Evolutionary conservation across 1,140 invertebrate genomes (phyloP), one percentile per base, ranked within the genome.

Genomic region (Whitmania pigra): DNA sequence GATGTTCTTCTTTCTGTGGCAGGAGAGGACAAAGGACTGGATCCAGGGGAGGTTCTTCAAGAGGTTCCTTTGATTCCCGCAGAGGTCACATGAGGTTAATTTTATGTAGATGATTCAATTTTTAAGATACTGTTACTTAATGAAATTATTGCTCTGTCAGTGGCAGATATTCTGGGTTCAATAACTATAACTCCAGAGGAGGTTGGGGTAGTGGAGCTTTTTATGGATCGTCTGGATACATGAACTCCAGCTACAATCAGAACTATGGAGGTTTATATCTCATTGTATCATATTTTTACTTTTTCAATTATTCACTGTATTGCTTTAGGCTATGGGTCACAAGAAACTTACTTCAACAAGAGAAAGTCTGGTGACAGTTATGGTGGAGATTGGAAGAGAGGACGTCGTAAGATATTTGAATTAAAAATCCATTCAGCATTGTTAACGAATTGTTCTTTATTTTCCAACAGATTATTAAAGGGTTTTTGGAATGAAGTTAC

Each of bases 331-430:
- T 63, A 63, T 63, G 29, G 29, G 11, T 22, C 57, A 13, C 57
- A 63, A 31, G 22, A 63, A 63, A 11, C 29, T 18, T 63, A 63
- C 29, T 22, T 22, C 11, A 63, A 63, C 20, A 63, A 63, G 29
- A 63, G 57, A 63, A 63, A 63, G 57, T 22, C 57, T 17, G 6
- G 22, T 63, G 57, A 63, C 29, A 63, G 11, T 63, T 63, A 63
- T n/a, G 57, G 57, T 6, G 57, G 57, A 31, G 57, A 63, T 63
- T 63, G 57, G 57, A 63, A 63, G 29, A 22, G 57, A 63, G 57
- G 57, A 22, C 22, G 57, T 13, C 57, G 57, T 63, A 63, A 13
- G 57, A 49, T 49, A 49, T 49, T 49, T 49, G 15, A 49, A 15
- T 49, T 4, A 49, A 49, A 49, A 49, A 15, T 49, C 15, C 15